Percentiles rank a stretch among this genome's conserved stretches.
These are phyloP conservation scores for Podiceps cristatus DNA, from an alignment of 2,113 vertebrate genomes.

Conservation along the genomic window DNA sequence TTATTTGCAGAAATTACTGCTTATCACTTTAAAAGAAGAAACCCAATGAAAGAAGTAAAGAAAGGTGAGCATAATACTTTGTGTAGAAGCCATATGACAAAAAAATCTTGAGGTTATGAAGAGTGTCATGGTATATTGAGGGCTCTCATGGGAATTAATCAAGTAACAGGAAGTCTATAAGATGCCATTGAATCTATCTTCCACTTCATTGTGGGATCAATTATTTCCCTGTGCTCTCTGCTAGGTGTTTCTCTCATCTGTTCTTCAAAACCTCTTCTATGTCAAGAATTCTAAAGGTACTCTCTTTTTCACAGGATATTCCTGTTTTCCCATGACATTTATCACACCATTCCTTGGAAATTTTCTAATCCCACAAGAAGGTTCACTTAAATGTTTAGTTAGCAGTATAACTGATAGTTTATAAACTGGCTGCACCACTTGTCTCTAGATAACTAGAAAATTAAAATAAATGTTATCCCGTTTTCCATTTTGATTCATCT, in stretches of 20 bases:
- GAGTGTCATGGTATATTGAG: neutral
- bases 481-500: neutral
- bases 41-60: neutral
- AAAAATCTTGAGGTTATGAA: neutral
- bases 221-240: slow-evolving; percentile 2
- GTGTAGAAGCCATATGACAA: neutral
- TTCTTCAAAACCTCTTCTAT: neutral
- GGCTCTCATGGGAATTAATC: neutral
- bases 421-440: neutral
- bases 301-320: neutral
- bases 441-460: neutral
- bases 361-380: neutral
- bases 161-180: neutral
- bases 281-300: neutral
- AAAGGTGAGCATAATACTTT: neutral
- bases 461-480: neutral
- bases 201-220: neutral
- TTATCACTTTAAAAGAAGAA: neutral
- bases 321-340: neutral
- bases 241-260: neutral
- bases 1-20: neutral
- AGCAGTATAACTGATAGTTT: neutral
- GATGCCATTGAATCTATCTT: neutral
- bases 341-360: neutral
- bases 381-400: neutral